These are phyloP conservation scores for Benitochromis conjunctus DNA, from an alignment of 2,113 vertebrate species.

Conservation along the genomic window DNA sequence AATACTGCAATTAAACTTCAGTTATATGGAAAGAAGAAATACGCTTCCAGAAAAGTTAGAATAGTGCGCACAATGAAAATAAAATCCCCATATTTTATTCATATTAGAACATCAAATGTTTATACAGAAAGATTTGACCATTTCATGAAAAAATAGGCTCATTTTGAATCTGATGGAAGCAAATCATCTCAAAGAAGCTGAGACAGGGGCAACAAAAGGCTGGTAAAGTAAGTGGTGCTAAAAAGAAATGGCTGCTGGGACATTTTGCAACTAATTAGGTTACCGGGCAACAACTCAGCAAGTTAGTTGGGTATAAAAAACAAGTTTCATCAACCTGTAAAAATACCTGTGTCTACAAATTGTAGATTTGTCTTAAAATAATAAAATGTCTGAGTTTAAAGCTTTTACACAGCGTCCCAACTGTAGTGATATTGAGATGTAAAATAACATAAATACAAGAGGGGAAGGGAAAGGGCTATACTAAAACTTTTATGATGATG, in stretches of 20 bases:
- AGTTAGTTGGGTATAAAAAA: background rate
- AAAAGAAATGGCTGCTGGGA: background rate
- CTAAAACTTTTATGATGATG: background rate
- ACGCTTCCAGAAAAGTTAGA: background rate
- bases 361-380: background rate
- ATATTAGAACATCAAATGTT: background rate
- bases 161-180: background rate
- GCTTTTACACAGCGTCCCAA: background rate
- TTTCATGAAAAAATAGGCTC: background rate
- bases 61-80: background rate
- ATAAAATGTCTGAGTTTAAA: background rate
- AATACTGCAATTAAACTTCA: background rate
- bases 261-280: background rate
- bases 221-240: background rate
- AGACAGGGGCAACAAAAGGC: background rate
- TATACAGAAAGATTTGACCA: background rate
- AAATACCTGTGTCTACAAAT: background rate
- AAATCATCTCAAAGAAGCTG: background rate
- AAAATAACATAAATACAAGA: background rate
- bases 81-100: background rate
- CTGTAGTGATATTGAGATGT: background rate
- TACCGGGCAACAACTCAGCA: background rate
- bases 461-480: background rate
- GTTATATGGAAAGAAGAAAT: background rate
- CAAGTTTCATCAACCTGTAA: background rate